phyloP scores from a whole-genome alignment of 2,888 invertebrate species.

The Ennomos quercinarius region DNA sequence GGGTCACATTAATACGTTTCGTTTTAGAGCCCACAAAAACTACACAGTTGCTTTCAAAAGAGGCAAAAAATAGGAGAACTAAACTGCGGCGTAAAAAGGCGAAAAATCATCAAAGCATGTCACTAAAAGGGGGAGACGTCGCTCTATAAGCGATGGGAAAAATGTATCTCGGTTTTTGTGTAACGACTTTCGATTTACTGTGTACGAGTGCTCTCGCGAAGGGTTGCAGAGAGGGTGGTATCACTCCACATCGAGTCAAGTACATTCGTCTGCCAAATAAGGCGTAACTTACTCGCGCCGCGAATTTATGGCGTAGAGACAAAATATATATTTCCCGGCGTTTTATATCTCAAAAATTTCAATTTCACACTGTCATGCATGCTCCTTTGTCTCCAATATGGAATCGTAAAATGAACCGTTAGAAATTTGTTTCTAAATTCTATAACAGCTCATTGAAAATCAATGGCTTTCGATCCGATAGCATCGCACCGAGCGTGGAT shows the following conservation, averaged over 20 bases:
- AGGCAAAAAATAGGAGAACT: conserved; percentile 37
- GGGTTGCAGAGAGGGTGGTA: conserved; percentile 72
- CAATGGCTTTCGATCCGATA: conserved; percentile 27
- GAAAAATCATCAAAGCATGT: conserved; percentile 65
- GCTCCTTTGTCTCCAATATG: conserved; percentile 49
- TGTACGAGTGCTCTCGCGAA: conserved; percentile 74
- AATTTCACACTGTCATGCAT: conserved; percentile 70
- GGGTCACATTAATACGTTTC: conserved; percentile 25
- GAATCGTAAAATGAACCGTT: conserved; percentile 43
- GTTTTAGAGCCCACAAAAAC: conserved; percentile 29
- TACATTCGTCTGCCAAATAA: conserved; percentile 76
- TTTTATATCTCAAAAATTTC: conserved; percentile 69
- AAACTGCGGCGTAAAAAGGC: conserved; percentile 57
- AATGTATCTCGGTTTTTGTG: conserved; percentile 76
- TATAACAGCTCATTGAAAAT: conserved; percentile 34
- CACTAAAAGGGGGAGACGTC: conserved; percentile 61
- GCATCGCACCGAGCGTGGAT: conserved; percentile 15
- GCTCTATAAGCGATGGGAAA: conserved; percentile 68
- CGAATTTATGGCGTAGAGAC: conserved; percentile 65
- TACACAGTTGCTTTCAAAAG: conserved; percentile 26
- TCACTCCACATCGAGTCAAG: conserved; percentile 71
- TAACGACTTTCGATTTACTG: conserved; percentile 81
- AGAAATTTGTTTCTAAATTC: conserved; percentile 40
- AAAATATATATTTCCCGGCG: conserved; percentile 55
- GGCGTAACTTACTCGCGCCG: conserved; percentile 71